Percentiles rank a stretch among this genome's conserved stretches.
These are phyloP conservation scores for Olivierus martensii DNA, from an alignment of 1,140 invertebrate species.

Conservation along the genomic window DNA sequence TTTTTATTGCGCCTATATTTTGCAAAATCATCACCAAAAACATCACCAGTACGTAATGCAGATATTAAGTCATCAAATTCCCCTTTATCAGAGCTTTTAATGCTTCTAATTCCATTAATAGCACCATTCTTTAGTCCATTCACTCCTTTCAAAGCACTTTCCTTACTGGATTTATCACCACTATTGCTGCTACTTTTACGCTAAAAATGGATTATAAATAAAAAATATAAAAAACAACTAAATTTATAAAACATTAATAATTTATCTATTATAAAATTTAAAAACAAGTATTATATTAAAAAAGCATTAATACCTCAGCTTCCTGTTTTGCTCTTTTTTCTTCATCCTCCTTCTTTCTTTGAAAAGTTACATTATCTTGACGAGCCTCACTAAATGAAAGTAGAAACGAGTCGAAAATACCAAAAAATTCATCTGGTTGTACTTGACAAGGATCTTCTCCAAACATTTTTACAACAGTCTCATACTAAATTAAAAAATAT, in stretches of 20 bases:
- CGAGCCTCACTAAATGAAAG: slow-evolving; percentile 68
- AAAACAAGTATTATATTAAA: no score
- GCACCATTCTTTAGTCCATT: slow-evolving; percentile 16
- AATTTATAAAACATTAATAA: background rate
- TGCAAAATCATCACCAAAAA: slow-evolving; percentile 92
- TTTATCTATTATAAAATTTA: no score
- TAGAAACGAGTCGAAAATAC: slow-evolving; percentile 82
- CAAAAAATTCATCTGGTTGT: slow-evolving; percentile 93
- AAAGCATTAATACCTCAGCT: slow-evolving; percentile 73
- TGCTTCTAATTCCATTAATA: slow-evolving; percentile 14
- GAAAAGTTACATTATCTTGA: slow-evolving; percentile 75
- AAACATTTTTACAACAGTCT: slow-evolving; percentile 70
- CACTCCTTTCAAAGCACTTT: slow-evolving; percentile 12
- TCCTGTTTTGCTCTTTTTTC: slow-evolving; percentile 79
- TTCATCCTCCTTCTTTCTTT: slow-evolving; percentile 82
- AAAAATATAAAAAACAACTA: background rate
- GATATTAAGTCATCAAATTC: slow-evolving; percentile 97
- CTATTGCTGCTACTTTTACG: background rate
- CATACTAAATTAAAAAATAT: slow-evolving; percentile 44
- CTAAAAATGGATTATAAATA: background rate
- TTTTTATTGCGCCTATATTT: slow-evolving; percentile 59
- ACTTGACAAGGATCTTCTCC: slow-evolving; percentile 73
- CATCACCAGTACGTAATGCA: slow-evolving; percentile 85
- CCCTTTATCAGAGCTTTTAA: slow-evolving; percentile 27
- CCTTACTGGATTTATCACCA: slow-evolving; percentile 12